Evolutionary conservation across 2,888 invertebrate species (phyloP), one percentile per base, ranked within the genome.

Genomic region (Luffia ferchaultella): DNA sequence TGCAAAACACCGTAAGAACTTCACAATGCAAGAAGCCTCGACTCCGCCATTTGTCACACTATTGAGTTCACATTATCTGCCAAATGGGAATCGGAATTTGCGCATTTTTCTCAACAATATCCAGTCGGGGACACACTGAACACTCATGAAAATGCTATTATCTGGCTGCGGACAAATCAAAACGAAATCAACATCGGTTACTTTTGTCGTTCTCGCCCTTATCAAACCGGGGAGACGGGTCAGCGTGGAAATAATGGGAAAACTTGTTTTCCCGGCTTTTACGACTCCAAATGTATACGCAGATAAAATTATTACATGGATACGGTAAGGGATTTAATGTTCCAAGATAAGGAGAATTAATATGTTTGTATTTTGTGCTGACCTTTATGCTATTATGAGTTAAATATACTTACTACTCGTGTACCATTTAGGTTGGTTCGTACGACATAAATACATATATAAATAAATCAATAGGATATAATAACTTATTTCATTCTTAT

Each of bases 171-270:
- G 70, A 72, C 68, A 67, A 76, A 80, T 82, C 78, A 78, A 82
- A 82, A 73, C 62, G 67, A 73, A 78, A 80, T 83, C 78, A 79
- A 70, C 78, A 76, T 78, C 67, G 70, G 72, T 76, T 78, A 77
- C 73, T 73, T 75, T 70, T 68, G 72, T 66, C 69, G 60, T 67
- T 67, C 65, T 62, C 68, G 73, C 77, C 75, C 78, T 76, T 77
- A 75, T 77, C 76, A 76, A 69, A 64, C 61, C 45, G 61, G 50
- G 46, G 65, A 63, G 70, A 69, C 66, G 69, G 71, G 70, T 71
- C 72, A 70, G 69, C 63, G 61, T 58, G 63, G 64, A 67, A 73
- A 67, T 74, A 69, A 76, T 76, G 69, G 70, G 68, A 62, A 73
- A 76, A 77, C 70, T 75, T 76, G 68, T 73, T 70, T 67, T 57